phyloP scores from a whole-genome alignment of 2,888 invertebrate species.

The Hirtodrosophila confusa region DNA sequence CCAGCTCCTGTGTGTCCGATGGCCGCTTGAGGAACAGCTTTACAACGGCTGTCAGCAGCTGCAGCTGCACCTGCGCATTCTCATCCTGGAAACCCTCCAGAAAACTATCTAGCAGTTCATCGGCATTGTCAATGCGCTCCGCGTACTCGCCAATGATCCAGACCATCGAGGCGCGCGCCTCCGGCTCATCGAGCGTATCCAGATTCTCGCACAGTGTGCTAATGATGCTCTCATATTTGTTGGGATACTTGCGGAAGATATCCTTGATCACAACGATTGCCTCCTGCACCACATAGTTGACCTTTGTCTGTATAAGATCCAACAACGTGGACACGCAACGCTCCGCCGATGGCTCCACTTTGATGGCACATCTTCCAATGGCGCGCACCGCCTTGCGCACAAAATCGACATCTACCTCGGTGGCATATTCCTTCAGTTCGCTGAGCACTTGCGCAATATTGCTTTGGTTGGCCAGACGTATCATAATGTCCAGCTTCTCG shows the following conservation, averaged over 20 bases:
- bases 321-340: constrained; percentile 98
- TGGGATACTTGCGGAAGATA: constrained; percentile 98
- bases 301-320: constrained; percentile 99
- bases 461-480: constrained; percentile 97
- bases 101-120: constrained; percentile 98
- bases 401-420: constrained; percentile 99
- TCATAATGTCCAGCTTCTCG: constrained; percentile 99
- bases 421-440: constrained; percentile 99
- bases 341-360: constrained; percentile 98
- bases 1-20: constrained; percentile 98
- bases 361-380: constrained; percentile 99
- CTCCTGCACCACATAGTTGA: constrained; percentile 99
- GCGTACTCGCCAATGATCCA: constrained; percentile 99
- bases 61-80: constrained; percentile 98
- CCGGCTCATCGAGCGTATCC: constrained; percentile 99
- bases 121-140: constrained; percentile 99
- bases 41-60: constrained; percentile 98
- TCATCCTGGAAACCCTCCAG: constrained; percentile 99
- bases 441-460: constrained; percentile 99
- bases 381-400: constrained; percentile 99
- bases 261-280: constrained; percentile 99
- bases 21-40: constrained; percentile 99
- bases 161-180: constrained; percentile 99
- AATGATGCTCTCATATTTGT: constrained; percentile 99
- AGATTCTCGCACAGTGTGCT: constrained; percentile 99